Percentiles rank a stretch among this genome's conserved stretches.
These are phyloP conservation scores for Argopecten irradians DNA, from an alignment of 1,140 invertebrate genomes.

Conservation along the genomic window DNA sequence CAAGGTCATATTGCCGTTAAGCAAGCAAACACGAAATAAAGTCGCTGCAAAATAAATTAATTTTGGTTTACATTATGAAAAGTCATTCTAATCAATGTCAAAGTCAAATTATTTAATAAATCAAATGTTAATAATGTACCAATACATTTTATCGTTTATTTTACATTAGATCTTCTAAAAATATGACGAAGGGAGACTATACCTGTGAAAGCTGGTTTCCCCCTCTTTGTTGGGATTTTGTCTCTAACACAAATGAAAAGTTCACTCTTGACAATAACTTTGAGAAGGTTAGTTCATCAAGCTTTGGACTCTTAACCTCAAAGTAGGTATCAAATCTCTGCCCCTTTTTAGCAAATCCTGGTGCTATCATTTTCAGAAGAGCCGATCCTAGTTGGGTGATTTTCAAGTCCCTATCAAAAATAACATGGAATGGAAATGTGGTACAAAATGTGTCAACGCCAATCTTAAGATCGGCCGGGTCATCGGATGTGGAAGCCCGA, in stretches of 20 bases:
- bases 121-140: background rate
- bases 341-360: slow-evolving; percentile 54
- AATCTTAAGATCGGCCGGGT: slow-evolving; percentile 65
- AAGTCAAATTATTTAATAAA: background rate
- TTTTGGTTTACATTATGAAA: too few species aligned
- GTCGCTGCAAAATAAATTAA: too few species aligned
- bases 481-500: slow-evolving; percentile 50
- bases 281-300: slow-evolving; percentile 65
- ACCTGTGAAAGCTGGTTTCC: slow-evolving; percentile 13
- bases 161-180: background rate
- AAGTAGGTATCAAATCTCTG: slow-evolving; percentile 58
- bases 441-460: slow-evolving; percentile 88
- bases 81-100: too few species aligned
- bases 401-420: slow-evolving; percentile 91
- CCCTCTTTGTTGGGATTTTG: slow-evolving; percentile 44
- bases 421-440: slow-evolving; percentile 95
- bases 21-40: too few species aligned
- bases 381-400: slow-evolving; percentile 87
- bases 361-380: slow-evolving; percentile 64
- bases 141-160: background rate
- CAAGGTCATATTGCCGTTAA: too few species aligned
- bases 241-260: slow-evolving; percentile 66
- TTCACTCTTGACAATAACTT: slow-evolving; percentile 69
- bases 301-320: slow-evolving; percentile 60
- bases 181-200: background rate